Evolutionary conservation across 37 sponge, comb jelly and placozoan genomes (phyloP), one percentile per base, ranked within the genome.

Genomic region (Diacarnus erythraeanus): DNA sequence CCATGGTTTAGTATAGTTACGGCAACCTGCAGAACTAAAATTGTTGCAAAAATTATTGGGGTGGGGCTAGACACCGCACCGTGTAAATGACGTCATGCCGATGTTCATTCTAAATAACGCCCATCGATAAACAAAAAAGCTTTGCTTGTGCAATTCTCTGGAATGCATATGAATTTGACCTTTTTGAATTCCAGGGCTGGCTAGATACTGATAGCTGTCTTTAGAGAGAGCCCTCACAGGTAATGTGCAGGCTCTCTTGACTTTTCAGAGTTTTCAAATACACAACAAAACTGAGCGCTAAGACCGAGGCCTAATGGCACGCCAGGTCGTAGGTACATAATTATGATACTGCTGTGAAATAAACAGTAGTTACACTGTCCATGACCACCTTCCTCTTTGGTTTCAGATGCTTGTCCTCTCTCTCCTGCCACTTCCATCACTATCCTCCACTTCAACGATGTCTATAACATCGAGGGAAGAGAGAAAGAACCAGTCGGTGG

Each of bases 361-460:
- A 47, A 47, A 47, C 51, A 47, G 51, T 12, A 47, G 51, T 47
- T 15, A 47, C 12, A 12, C 10, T 12, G 12, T 6, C 51, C 51
- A 47, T 47, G 6, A 47, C n/a, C n/a, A n/a, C n/a, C n/a, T n/a
- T n/a, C n/a, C n/a, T n/a, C n/a, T n/a, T n/a, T n/a, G n/a, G n/a
- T n/a, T n/a, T n/a, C n/a, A n/a, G n/a, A n/a, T n/a, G n/a, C n/a
- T n/a, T n/a, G 12, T 12, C 17, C 66, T 65, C 35, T 2, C 17
- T 3, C 31, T 36, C 29, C 15, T 2, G 82, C 58, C 40, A 57
- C 42, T 60, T 29, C 38, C n/a, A 51, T 90, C 71, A 83, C 77
- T 8, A 80, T 94, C 26, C 29, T 94, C n/a, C 94, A 94, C 75
- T 94, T 94, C 81, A 94, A 94, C 57, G 94, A 94, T 75, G 94